Evolutionary conservation across 2,797 vertebrate genomes (phyloP).

Genomic region (Oreonectes daqikongensis): DNA sequence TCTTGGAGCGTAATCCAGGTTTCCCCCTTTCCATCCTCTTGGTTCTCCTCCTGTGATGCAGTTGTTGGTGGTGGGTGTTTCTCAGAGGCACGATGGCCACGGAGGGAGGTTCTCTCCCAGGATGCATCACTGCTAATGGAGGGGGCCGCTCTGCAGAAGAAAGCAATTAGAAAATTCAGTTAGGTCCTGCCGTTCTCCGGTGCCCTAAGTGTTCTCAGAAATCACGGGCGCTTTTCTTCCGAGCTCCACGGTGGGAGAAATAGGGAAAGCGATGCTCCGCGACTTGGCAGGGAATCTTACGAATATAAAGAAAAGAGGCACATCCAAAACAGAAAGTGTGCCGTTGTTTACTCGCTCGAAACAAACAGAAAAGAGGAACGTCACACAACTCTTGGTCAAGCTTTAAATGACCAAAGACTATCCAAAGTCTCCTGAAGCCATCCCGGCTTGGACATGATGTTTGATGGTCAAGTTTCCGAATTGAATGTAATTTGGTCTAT

Average conservation of each 20-base stretch:
- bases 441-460: too few relatives aligned
- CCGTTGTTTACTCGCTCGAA: too few relatives aligned
- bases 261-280: conserved; percentile 68
- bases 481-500: too few relatives aligned
- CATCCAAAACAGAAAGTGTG: neutral
- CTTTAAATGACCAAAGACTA: too few relatives aligned
- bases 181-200: conserved; percentile 59
- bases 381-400: too few relatives aligned
- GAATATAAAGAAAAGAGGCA: neutral
- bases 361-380: neutral
- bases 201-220: conserved; percentile 71
- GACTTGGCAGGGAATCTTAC: conserved; percentile 52
- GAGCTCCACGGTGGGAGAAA: neutral
- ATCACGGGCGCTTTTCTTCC: conserved; percentile 65
- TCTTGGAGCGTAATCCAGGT: conserved; percentile 78
- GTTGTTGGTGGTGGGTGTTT: conserved; percentile 69
- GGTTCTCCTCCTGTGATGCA: conserved; percentile 51
- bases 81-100: conserved; percentile 75
- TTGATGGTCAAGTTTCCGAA: neutral
- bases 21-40: conserved; percentile 81
- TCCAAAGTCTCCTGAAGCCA: neutral
- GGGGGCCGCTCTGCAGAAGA: conserved; percentile 70
- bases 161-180: conserved; percentile 79
- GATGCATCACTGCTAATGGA: conserved; percentile 74
- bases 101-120: conserved; percentile 66